Conservation (phyloP, 2,888 invertebrate species). For the Lycaena phlaeas region DNA sequence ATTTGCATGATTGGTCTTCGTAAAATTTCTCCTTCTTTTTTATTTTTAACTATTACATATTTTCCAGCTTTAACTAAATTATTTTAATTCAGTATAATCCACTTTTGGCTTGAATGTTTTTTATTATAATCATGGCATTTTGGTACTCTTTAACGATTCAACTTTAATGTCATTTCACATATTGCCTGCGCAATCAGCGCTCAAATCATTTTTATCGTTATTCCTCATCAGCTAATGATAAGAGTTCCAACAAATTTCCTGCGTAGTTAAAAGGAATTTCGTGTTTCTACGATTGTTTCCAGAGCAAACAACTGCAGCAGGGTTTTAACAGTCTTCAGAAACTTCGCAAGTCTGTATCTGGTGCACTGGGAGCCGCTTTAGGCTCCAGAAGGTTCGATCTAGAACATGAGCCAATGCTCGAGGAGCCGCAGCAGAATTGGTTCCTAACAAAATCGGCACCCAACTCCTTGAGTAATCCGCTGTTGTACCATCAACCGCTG, state of each 20-base stretch:
- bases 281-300: slow-evolving; percentile 70
- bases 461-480: slow-evolving; percentile 80
- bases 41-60: too few species aligned
- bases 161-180: too few species aligned
- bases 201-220: slow-evolving; percentile 45
- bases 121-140: too few species aligned
- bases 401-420: slow-evolving; percentile 66
- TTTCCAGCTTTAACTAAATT: too few species aligned
- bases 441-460: slow-evolving; percentile 86
- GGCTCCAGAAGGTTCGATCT: slow-evolving; percentile 64
- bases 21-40: too few species aligned
- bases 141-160: too few species aligned
- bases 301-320: slow-evolving; percentile 64
- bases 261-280: slow-evolving; percentile 69
- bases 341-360: slow-evolving; percentile 79
- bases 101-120: too few species aligned
- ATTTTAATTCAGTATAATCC: too few species aligned
- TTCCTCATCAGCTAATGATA: slow-evolving; percentile 48
- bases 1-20: too few species aligned
- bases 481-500: slow-evolving; percentile 42
- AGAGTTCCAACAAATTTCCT: slow-evolving; percentile 30
- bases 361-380: slow-evolving; percentile 67
- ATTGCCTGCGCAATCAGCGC: too few species aligned
- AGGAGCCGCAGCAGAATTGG: slow-evolving; percentile 79
- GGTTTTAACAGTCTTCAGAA: slow-evolving; percentile 80